These are phyloP conservation scores for Drosophila siamana DNA, from an alignment of 2,888 invertebrate genomes.

Conservation along the genomic window DNA sequence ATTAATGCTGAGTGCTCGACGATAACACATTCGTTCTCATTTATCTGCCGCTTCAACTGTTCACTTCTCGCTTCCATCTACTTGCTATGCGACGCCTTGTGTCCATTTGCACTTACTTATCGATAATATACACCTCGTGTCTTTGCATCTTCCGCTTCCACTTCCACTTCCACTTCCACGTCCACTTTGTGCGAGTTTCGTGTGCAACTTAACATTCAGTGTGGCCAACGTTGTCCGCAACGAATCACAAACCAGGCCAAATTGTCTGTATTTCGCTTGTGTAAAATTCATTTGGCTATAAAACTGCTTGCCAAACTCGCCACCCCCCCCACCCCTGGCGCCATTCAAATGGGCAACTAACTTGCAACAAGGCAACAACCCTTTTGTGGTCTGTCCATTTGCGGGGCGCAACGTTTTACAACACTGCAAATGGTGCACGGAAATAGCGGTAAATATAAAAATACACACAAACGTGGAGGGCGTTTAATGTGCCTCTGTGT, in stretches of 20 bases:
- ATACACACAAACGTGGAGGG: conserved; percentile 45
- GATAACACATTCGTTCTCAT: not conserved
- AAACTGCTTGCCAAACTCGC: conserved; percentile 56
- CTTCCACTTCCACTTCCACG: conserved; percentile 14
- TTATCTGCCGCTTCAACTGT: not conserved
- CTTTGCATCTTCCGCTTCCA: not conserved
- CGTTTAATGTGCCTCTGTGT: conserved; percentile 38
- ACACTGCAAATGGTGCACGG: conserved; percentile 73
- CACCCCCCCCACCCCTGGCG: conserved; percentile 21
- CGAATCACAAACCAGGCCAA: conserved; percentile 78
- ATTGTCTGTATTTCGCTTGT: conserved; percentile 60
- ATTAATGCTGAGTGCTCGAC: too few species aligned
- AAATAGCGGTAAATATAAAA: conserved; percentile 82
- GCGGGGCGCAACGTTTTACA: conserved; percentile 72
- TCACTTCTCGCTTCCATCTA: too few species aligned
- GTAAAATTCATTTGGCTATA: conserved; percentile 78
- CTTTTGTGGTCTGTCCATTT: conserved; percentile 75
- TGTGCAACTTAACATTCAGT: conserved; percentile 27
- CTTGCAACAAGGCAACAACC: conserved; percentile 72
- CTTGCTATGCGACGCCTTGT: too few species aligned
- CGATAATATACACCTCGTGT: not conserved
- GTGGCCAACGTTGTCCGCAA: conserved; percentile 47
- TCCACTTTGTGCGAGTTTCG: not conserved
- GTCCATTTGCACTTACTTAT: not conserved
- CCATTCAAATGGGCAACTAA: conserved; percentile 78